A percentile compares a stretch with the other conserved stretches of the same genome.
phyloP scores from a whole-genome alignment of 2,797 vertebrate species.

The Tenualosa thibaudeaui region DNA sequence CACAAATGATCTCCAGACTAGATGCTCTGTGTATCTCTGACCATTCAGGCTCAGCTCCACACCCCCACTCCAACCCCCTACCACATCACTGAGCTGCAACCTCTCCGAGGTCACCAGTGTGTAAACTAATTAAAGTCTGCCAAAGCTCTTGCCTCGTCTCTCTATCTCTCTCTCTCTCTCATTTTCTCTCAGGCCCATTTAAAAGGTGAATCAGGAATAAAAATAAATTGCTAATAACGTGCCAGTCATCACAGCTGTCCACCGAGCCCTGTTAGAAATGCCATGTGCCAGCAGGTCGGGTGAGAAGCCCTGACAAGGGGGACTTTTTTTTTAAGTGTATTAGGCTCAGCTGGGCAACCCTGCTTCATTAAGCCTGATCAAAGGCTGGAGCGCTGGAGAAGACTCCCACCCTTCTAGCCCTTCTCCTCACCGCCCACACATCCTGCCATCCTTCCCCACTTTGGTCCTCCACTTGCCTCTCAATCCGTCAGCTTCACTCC shows the following conservation, averaged over 20 bases:
- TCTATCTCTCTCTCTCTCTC: background rate
- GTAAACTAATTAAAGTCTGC: constrained; percentile 12
- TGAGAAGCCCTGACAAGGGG: background rate
- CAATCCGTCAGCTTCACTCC: background rate
- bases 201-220: background rate
- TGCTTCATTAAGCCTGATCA: constrained; percentile 16
- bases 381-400: background rate
- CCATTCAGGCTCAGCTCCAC: background rate
- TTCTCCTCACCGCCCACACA: background rate
- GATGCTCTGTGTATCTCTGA: background rate
- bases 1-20: background rate
- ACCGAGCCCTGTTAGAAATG: background rate
- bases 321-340: background rate
- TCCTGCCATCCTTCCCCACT: background rate
- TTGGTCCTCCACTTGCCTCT: background rate
- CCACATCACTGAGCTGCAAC: background rate
- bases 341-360: constrained; percentile 1
- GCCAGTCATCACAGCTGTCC: constrained; percentile 7
- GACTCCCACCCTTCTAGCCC: background rate
- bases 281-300: background rate
- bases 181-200: background rate
- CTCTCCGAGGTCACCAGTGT: background rate
- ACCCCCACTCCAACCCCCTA: background rate
- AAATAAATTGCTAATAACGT: background rate
- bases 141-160: background rate